Evolutionary conservation across 2,888 invertebrate genomes (phyloP), one percentile per base, ranked within the genome.

Genomic region (Zaprionus lineosus): DNA sequence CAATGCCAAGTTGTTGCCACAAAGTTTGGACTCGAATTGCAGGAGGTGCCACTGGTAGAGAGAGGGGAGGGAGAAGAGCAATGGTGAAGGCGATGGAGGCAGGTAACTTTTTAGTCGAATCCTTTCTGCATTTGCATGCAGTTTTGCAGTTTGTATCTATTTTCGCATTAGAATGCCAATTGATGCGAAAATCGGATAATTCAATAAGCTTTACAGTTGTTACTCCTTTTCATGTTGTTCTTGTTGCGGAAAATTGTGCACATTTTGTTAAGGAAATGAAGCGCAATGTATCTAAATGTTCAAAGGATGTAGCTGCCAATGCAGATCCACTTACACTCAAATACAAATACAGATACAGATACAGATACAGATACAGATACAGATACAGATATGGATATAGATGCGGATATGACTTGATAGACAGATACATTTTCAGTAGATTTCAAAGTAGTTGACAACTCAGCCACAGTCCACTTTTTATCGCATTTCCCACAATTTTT

Each of bases 161-260:
- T 66, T 72, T 56, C 34, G 63, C 68, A 69, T 78, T 74, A 70
- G 72, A 60, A 61, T 70, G 66, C 57, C 81, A 78, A 77, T 78
- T 79, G 73, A 67, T 62, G 64, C 56, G 41, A 69, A 78, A 78
- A 77, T 79, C 81, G 63, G 67, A 62, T 78, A 63, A 79, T 78
- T 78, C 81, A 79, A 78, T 78, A 72, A 77, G 64, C 62, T 61
- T n/a, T 40, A 60, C 73, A 52, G 55, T 47, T 62, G 46, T 43
- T 19, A 46, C 43, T 11, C 33, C 5, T 33, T 6, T 33, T 43
- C 6, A 6, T 24, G 31, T 8, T 37, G 14, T 9, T 46, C 6
- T 18, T 28, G 16, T 21, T 21, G 24, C 11, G 14, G 16, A 52
- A 63, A 68, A 50, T 68, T 55, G 37, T 43, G 33, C 52, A 47